Evolutionary conservation across 2,888 invertebrate species (phyloP).

Genomic region (Pseudococcus longispinus): DNA sequence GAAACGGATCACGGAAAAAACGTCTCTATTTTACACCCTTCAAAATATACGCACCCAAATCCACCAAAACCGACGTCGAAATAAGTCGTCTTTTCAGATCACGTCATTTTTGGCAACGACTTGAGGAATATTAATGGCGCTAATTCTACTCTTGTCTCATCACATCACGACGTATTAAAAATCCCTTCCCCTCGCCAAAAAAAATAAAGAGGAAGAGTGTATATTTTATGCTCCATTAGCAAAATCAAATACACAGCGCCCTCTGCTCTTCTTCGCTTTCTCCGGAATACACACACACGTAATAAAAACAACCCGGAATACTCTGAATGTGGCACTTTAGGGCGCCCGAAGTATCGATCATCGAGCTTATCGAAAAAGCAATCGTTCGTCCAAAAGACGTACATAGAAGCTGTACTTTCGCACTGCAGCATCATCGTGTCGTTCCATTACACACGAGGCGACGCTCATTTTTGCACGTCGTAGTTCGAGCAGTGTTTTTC

Average conservation of each 20-base stretch:
- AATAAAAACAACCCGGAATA: not conserved
- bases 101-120: not conserved
- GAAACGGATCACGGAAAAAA: not conserved
- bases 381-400: not conserved
- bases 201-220: not conserved
- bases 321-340: not conserved
- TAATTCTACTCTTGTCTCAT: not conserved
- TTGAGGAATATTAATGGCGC: slow-evolving; percentile 11
- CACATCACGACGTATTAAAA: not conserved
- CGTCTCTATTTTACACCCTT: not conserved
- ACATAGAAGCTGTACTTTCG: no score
- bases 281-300: not conserved
- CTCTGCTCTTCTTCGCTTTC: not conserved
- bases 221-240: slow-evolving; percentile 23
- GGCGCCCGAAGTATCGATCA: not conserved
- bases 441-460: not conserved
- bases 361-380: not conserved
- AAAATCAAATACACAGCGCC: not conserved
- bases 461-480: not conserved
- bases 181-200: not conserved
- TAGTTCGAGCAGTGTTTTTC: not conserved
- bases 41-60: not conserved
- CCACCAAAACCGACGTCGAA: no score
- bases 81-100: slow-evolving; percentile 12
- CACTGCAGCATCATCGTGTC: not conserved